Base-by-base conservation (phyloP, 2,888 invertebrate species). In the Ophraella communa region DNA sequence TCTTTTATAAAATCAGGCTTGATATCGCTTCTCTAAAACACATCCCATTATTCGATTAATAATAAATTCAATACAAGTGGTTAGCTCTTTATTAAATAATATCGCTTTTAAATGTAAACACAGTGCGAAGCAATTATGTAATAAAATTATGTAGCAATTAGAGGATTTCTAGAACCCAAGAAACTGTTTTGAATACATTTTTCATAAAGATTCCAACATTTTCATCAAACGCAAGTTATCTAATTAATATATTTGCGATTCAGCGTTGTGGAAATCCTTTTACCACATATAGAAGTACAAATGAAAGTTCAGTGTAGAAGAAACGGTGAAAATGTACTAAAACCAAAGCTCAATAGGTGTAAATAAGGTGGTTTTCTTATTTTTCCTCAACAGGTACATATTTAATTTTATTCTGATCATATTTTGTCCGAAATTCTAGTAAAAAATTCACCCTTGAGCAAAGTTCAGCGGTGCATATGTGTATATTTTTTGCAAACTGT, bases 81-180 rank as follows among this genome's bases (percentile, higher is more conserved):
- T 39, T 39, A 39, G 39, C 39, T 39, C 39, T 39, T 39, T 39
- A 39, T 39, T 39, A 39, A 39, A 39, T 39, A 39, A 39, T 39
- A 39, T 39, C 17, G 14, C 17, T 39, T 39, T 39, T 39, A 39
- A 39, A 39, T 39, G 39, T 39, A 39, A 17, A 39, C 39, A 35
- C 35, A 39, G 39, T 39, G 39, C 17, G 39, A 39, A 39, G 39
- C 39, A 17, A 39, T 17, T 39, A 17, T 39, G n/a, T n/a, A n/a
- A n/a, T 39, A 39, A 39, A 30, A 39, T 39, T 39, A 39, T 39
- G 39, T 17, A 39, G 39, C 39, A 39, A 39, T 39, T 39, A 39
- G 7, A 39, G 39, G 17, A 39, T 39, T 39, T 39, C 39, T 39
- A 39, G 39, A 39, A 39, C 17, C 39, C 39, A 39, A 39, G 17